Percentiles rank a stretch among this genome's conserved stretches.
These are phyloP conservation scores for Achatina immaculata DNA, from an alignment of 1,140 invertebrate genomes.

Conservation along the genomic window DNA sequence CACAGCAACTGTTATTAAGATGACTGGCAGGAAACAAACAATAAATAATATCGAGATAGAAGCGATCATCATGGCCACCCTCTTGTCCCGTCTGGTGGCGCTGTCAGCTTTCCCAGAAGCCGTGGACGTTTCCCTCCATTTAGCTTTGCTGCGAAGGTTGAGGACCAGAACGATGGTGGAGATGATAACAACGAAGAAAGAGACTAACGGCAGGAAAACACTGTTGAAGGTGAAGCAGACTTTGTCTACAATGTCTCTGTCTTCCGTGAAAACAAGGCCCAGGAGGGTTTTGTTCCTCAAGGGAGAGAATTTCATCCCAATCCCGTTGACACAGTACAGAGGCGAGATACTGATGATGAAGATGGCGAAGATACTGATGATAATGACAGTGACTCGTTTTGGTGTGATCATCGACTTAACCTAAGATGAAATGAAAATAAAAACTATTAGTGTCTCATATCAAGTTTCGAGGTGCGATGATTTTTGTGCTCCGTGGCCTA, in stretches of 20 bases:
- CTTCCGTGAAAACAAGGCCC: background rate
- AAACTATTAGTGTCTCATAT: too few species aligned
- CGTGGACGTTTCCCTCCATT: background rate
- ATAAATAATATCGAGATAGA: background rate
- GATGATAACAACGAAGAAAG: background rate
- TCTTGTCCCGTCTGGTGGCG: background rate
- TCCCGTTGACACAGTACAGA: background rate
- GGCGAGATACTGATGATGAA: background rate
- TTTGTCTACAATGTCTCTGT: background rate
- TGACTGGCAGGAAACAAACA: background rate
- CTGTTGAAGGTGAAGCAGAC: background rate
- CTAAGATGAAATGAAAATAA: too few species aligned
- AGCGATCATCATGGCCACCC: background rate
- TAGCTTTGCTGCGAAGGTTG: background rate
- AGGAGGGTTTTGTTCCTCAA: background rate
- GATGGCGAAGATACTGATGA: background rate
- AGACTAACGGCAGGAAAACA: background rate
- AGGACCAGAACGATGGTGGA: background rate
- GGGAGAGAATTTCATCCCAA: background rate
- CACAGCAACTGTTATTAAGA: background rate
- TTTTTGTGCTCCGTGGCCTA: too few species aligned
- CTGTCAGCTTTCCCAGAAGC: background rate
- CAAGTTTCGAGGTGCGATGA: too few species aligned
- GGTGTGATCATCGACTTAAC: background rate
- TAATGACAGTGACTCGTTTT: background rate